Conservation (phyloP, 1,140 invertebrate genomes). For the Trissolcus basalis region DNA sequence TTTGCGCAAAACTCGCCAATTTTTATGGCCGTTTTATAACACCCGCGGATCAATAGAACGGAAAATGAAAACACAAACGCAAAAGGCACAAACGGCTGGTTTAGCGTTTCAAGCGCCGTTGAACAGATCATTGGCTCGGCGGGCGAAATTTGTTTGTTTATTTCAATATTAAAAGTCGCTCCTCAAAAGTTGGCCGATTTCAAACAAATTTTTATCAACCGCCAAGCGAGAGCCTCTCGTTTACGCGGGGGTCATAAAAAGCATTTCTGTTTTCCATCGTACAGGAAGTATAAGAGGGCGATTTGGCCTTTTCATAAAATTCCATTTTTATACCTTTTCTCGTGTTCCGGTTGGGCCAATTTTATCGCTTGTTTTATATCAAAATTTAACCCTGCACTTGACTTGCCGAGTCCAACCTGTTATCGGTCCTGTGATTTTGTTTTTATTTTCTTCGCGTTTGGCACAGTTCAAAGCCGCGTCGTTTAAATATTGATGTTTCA, state of each 20-base stretch:
- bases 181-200: neutral
- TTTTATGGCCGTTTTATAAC: neutral
- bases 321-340: conserved; percentile 12
- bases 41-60: neutral
- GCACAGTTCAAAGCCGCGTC: neutral
- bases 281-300: conserved; percentile 9
- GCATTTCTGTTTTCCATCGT: neutral
- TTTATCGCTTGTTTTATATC: conserved; percentile 12
- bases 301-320: conserved; percentile 10
- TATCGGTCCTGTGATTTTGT: conserved; percentile 3
- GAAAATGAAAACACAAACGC: too few relatives aligned
- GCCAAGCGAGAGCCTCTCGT: neutral
- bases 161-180: neutral
- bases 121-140: neutral
- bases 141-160: neutral
- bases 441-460: neutral
- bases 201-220: neutral
- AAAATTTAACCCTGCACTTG: neutral
- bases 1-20: too few relatives aligned
- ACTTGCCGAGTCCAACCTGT: neutral
- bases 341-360: conserved; percentile 9
- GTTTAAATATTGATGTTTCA: conserved; percentile 9
- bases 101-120: neutral
- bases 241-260: conserved; percentile 2
- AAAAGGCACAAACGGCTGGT: too few relatives aligned